phyloP scores from a whole-genome alignment of 2,113 vertebrate species.

The Pseudolaguvia tuberculata region DNA sequence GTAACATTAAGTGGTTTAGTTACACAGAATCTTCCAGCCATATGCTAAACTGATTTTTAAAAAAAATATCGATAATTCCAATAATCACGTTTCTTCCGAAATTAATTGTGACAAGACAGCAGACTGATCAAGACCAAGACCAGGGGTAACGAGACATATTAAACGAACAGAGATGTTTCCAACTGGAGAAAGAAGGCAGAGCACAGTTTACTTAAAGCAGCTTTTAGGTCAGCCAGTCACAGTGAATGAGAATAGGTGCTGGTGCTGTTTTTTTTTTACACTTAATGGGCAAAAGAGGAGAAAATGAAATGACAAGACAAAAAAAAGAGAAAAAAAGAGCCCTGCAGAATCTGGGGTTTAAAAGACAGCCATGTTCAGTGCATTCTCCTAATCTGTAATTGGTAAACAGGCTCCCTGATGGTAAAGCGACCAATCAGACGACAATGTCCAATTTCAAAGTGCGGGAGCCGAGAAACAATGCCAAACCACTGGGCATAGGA shows the following conservation, averaged over 20 bases:
- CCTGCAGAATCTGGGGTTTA: conserved; percentile 18
- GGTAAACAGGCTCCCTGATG: conserved; percentile 36
- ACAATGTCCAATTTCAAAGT: conserved; percentile 17
- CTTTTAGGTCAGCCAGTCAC: conserved; percentile 72
- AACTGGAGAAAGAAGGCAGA: conserved; percentile 28
- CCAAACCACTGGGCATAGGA: conserved; percentile 3
- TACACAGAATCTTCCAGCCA: conserved; percentile 1
- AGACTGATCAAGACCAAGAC: neutral
- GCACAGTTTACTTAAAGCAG: conserved; percentile 70
- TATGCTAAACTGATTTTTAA: conserved; percentile 21
- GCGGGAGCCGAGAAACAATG: conserved; percentile 5
- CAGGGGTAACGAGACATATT: neutral
- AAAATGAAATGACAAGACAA: neutral
- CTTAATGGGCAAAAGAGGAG: conserved; percentile 16
- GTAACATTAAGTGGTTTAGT: conserved; percentile 26
- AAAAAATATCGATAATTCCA: neutral
- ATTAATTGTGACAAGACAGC: conserved; percentile 38
- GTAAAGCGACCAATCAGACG: neutral
- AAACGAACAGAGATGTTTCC: neutral
- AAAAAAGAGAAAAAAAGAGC: conserved; percentile 55
- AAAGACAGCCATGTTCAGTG: conserved; percentile 15
- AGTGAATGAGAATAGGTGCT: conserved; percentile 73
- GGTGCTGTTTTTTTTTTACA: conserved; percentile 64
- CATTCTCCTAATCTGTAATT: conserved; percentile 11
- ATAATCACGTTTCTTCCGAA: neutral